A percentile compares a stretch with the other conserved stretches of the same genome.
These are phyloP conservation scores for Uloborus diversus DNA, from an alignment of 1,140 invertebrate genomes.

Conservation along the genomic window DNA sequence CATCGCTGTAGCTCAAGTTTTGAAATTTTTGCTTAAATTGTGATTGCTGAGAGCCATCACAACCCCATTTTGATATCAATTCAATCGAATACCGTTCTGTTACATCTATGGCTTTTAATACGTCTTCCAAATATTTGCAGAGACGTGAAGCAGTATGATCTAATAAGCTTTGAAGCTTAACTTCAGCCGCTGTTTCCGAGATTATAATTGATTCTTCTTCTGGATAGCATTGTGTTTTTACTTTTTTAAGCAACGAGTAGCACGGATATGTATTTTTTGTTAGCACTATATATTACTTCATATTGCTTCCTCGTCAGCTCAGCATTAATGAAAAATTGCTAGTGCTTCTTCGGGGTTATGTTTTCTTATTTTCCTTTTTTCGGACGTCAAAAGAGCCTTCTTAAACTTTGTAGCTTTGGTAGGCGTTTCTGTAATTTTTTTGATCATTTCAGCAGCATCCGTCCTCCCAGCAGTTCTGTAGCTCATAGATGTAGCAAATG, in stretches of 20 bases:
- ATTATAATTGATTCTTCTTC: neutral
- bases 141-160: neutral
- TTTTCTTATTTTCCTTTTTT: neutral
- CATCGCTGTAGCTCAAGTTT: too few relatives aligned
- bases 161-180: neutral
- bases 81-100: too few relatives aligned
- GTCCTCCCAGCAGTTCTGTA: too few relatives aligned
- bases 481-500: too few relatives aligned
- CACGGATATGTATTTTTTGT: too few relatives aligned
- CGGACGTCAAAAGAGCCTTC: neutral
- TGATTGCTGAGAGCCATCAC: conserved; percentile 4
- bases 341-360: conserved; percentile 6
- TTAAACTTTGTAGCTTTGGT: too few relatives aligned
- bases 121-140: neutral
- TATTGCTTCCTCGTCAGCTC: conserved; percentile 8
- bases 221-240: conserved; percentile 2
- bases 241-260: too few relatives aligned
- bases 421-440: too few relatives aligned
- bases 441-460: too few relatives aligned
- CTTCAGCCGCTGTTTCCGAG: too few relatives aligned
- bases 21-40: conserved; percentile 10
- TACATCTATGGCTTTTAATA: neutral
- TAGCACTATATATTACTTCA: conserved; percentile 23
- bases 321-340: conserved; percentile 1
- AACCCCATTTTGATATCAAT: too few relatives aligned